Percentiles rank a stretch among this genome's conserved stretches.
Evolutionary conservation across 30 jellyfish, hydroid and myxozoan species (phyloP).

Genomic region (Rhopilema esculentum): DNA sequence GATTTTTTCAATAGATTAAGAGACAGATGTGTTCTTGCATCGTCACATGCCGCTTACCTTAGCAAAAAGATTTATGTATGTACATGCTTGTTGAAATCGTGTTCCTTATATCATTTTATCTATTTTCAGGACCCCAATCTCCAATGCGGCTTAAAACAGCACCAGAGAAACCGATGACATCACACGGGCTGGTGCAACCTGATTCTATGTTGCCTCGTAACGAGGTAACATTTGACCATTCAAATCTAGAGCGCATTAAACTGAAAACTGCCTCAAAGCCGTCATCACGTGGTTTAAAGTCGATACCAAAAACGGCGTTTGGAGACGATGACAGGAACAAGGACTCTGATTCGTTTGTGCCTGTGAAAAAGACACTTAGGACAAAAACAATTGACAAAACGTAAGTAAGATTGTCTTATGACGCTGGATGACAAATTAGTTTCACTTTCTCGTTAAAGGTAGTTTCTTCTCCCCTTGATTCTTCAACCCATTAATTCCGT

Average conservation of each 20-base stretch:
- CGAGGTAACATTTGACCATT: constrained; percentile 27
- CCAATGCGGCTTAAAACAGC: constrained; percentile 72
- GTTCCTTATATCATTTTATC: not conserved
- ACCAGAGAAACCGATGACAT: constrained; percentile 17
- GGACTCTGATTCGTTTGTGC: constrained; percentile 33
- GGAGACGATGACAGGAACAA: not conserved
- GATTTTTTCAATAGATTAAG: not conserved
- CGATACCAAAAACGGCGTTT: constrained; percentile 1
- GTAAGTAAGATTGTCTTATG: constrained; percentile 34
- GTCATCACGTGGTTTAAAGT: constrained; percentile 3
- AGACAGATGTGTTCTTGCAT: not conserved
- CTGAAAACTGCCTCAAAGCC: constrained; percentile 38
- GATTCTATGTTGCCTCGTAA: constrained; percentile 11
- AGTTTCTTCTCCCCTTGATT: too few relatives aligned
- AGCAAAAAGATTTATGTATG: not conserved
- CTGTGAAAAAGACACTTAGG: constrained; percentile 9
- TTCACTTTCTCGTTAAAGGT: too few relatives aligned
- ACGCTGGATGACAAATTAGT: too few relatives aligned
- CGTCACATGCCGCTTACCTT: not conserved
- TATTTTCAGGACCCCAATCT: constrained; percentile 34
- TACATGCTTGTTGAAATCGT: not conserved
- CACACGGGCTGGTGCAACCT: not conserved
- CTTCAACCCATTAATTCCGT: too few relatives aligned
- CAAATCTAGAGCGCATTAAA: constrained; percentile 4
- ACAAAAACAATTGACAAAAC: constrained; percentile 42